These are phyloP conservation scores for Aquila chrysaetos DNA, from an alignment of 2,797 vertebrate species.

Conservation along the genomic window DNA sequence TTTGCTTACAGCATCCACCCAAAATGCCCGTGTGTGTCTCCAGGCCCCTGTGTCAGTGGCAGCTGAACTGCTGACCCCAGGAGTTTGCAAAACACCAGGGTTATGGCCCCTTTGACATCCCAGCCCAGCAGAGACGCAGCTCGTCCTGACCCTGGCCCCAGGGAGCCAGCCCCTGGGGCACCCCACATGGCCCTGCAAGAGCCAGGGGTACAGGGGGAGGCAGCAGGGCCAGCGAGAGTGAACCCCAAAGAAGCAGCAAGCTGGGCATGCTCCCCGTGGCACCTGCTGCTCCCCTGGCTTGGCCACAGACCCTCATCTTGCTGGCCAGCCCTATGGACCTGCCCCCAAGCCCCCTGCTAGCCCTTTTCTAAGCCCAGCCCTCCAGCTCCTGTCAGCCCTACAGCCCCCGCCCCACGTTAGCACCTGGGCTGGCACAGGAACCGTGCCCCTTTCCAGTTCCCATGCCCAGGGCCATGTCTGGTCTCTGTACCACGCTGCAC, in stretches of 20 bases:
- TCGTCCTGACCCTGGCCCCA: background rate
- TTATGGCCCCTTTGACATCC: slow-evolving; percentile 58
- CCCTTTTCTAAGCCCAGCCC: background rate
- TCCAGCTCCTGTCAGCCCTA: background rate
- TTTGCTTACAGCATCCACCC: slow-evolving; percentile 65
- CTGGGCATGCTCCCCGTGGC: background rate
- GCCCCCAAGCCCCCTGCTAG: background rate
- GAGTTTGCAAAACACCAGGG: slow-evolving; percentile 71
- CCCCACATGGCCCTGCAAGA: background rate
- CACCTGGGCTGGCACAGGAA: background rate
- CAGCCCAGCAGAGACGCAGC: slow-evolving; percentile 41
- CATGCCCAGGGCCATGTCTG: background rate
- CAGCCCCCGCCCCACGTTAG: background rate
- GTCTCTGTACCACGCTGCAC: background rate
- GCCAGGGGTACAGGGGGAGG: background rate
- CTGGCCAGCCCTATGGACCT: background rate
- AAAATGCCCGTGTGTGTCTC: slow-evolving; percentile 67
- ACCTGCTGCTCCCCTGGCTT: background rate
- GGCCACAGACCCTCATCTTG: background rate
- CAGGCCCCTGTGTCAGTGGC: slow-evolving; percentile 60
- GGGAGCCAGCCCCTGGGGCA: background rate
- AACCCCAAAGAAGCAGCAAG: background rate
- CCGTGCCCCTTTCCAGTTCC: background rate
- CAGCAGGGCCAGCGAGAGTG: fast-evolving
- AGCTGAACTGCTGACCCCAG: slow-evolving; percentile 71